phyloP scores from a whole-genome alignment of 2,888 invertebrate genomes.

The Andrena praecox region DNA sequence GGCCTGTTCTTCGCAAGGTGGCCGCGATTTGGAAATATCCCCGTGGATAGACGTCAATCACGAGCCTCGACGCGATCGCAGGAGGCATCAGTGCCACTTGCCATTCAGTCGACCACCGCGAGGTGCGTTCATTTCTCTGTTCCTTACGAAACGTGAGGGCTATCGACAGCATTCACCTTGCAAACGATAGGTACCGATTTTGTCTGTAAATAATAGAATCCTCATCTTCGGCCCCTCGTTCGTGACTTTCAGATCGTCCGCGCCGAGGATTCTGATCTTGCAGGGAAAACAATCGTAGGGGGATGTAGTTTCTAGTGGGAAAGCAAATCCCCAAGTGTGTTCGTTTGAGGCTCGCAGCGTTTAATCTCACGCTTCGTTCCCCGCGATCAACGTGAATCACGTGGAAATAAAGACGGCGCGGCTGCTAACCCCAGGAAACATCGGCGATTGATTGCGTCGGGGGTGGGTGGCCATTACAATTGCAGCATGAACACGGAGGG shows the following conservation, averaged over 20 bases:
- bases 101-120: background rate
- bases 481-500: slow-evolving; percentile 55
- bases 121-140: background rate
- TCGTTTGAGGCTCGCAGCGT: slow-evolving; percentile 18
- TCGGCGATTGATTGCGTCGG: slow-evolving; percentile 56
- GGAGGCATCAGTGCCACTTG: slow-evolving; percentile 7
- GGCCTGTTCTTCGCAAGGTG: slow-evolving; percentile 11
- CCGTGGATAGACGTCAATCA: slow-evolving; percentile 13
- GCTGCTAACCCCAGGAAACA: slow-evolving; percentile 55
- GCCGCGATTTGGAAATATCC: slow-evolving; percentile 1
- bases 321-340: slow-evolving; percentile 33
- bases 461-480: slow-evolving; percentile 65
- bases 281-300: background rate
- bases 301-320: slow-evolving; percentile 17
- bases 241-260: background rate
- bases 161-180: too few relatives aligned
- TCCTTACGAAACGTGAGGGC: too few relatives aligned
- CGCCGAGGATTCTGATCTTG: background rate
- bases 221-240: background rate
- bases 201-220: background rate
- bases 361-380: slow-evolving; percentile 69
- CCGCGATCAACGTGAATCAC: slow-evolving; percentile 60
- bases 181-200: too few relatives aligned
- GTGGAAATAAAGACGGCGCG: slow-evolving; percentile 61
- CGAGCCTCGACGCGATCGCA: background rate